These are phyloP conservation scores for Alfaro cultratus DNA, from an alignment of 2,797 vertebrate genomes.

Conservation along the genomic window DNA sequence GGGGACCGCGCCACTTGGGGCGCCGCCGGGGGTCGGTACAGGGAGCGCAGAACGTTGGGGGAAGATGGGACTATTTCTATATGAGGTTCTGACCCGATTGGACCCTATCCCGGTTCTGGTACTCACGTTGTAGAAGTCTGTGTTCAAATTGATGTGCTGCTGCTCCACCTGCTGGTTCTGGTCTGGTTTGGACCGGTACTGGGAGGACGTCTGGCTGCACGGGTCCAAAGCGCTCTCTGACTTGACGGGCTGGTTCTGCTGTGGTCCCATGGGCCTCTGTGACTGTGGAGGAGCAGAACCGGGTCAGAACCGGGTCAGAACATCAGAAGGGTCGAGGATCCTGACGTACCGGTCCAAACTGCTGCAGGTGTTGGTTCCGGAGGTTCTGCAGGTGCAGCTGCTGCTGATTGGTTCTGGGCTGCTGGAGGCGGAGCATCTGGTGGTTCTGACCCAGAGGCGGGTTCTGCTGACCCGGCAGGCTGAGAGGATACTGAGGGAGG, in stretches of 20 bases:
- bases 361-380: conserved; percentile 69
- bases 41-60: too few relatives aligned
- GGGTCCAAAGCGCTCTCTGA: conserved; percentile 69
- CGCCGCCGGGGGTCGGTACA: too few relatives aligned
- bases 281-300: conserved; percentile 20
- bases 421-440: conserved; percentile 54
- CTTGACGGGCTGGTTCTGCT: conserved; percentile 39
- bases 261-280: conserved; percentile 47
- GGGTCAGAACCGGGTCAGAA: accelerated
- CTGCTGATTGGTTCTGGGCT: conserved; percentile 47
- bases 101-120: neutral
- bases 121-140: conserved; percentile 88
- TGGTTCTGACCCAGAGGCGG: conserved; percentile 53
- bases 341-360: conserved; percentile 53
- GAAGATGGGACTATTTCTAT: too few relatives aligned
- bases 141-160: conserved; percentile 68
- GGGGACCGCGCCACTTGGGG: too few relatives aligned
- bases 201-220: conserved; percentile 59
- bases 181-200: conserved; percentile 66
- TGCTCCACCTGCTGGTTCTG: conserved; percentile 66
- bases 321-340: neutral
- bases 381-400: conserved; percentile 78
- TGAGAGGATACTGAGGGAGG: conserved; percentile 86
- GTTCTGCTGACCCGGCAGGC: conserved; percentile 75
- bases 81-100: too few relatives aligned